These are phyloP conservation scores for Perccottus glenii DNA, from an alignment of 2,113 vertebrate genomes.

Conservation along the genomic window DNA sequence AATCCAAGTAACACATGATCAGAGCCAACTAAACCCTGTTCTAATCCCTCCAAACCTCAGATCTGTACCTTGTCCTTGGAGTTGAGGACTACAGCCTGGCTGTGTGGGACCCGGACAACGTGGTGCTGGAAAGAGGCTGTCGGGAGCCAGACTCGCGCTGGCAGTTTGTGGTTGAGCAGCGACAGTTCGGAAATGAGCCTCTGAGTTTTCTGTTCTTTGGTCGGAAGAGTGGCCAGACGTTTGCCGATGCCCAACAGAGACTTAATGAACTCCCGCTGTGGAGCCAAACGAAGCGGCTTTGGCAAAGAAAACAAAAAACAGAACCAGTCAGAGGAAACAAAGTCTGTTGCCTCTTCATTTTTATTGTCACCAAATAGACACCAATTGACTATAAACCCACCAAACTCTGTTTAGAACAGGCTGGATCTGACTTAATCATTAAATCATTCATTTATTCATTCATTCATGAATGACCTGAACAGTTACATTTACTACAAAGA, in stretches of 20 bases:
- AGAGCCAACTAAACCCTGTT: too few relatives aligned
- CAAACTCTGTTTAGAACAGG: too few relatives aligned
- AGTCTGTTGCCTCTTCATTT: too few relatives aligned
- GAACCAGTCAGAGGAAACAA: too few relatives aligned
- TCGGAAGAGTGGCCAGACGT: constrained; percentile 89
- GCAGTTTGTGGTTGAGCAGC: constrained; percentile 93
- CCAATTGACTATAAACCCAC: too few relatives aligned
- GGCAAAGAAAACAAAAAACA: constrained; percentile 69
- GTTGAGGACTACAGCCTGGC: constrained; percentile 93
- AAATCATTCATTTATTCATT: too few relatives aligned
- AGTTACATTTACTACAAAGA: too few relatives aligned
- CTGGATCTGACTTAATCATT: too few relatives aligned
- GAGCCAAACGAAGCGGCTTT: constrained; percentile 81
- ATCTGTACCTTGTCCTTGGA: constrained; percentile 91
- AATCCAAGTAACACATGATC: too few relatives aligned
- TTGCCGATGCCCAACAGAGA: constrained; percentile 93
- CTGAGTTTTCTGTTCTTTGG: constrained; percentile 96
- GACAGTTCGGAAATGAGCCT: constrained; percentile 91
- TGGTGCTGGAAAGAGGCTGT: constrained; percentile 89
- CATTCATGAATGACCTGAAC: too few relatives aligned
- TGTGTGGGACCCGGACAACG: constrained; percentile 90
- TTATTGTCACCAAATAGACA: too few relatives aligned
- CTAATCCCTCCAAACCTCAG: too few relatives aligned
- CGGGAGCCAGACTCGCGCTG: constrained; percentile 90
- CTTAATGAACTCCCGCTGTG: constrained; percentile 93